phyloP scores from a whole-genome alignment of 2,113 vertebrate species.

The Albula glossodonta region DNA sequence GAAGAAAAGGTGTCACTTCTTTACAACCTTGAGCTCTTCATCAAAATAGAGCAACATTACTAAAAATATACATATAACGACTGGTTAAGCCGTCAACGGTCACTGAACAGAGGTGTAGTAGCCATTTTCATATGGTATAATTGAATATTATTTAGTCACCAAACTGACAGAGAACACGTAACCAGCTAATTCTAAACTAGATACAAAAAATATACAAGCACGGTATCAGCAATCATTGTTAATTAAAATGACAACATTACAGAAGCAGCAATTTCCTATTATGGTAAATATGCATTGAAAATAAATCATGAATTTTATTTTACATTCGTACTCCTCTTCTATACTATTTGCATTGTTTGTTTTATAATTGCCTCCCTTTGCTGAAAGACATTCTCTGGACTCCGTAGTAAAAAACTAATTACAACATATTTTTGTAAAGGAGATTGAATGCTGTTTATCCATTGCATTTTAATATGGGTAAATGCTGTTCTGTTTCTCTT shows the following conservation, averaged over 20 bases:
- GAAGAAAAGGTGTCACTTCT: neutral
- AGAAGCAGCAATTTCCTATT: too few species aligned
- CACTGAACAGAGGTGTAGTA: too few species aligned
- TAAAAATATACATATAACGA: too few species aligned
- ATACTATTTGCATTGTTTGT: neutral
- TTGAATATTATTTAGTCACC: neutral
- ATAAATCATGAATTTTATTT: neutral
- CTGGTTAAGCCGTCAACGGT: too few species aligned
- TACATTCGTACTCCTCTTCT: neutral
- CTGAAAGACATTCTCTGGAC: too few species aligned
- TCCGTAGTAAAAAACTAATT: too few species aligned
- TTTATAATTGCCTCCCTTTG: neutral
- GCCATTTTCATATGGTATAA: neutral
- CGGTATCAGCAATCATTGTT: neutral
- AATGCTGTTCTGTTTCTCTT: slow-evolving; percentile 48
- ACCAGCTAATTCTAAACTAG: neutral
- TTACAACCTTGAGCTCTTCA: neutral
- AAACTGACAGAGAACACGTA: neutral
- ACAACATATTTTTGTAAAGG: neutral
- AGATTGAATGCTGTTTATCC: neutral
- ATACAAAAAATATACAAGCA: neutral
- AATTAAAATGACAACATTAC: neutral
- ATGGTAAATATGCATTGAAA: too few species aligned
- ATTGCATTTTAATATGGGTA: neutral
- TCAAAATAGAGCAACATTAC: neutral